Evolutionary conservation across 2,888 invertebrate genomes (phyloP), one percentile per base, ranked within the genome.

Genomic region (Chymomyza caudatula): DNA sequence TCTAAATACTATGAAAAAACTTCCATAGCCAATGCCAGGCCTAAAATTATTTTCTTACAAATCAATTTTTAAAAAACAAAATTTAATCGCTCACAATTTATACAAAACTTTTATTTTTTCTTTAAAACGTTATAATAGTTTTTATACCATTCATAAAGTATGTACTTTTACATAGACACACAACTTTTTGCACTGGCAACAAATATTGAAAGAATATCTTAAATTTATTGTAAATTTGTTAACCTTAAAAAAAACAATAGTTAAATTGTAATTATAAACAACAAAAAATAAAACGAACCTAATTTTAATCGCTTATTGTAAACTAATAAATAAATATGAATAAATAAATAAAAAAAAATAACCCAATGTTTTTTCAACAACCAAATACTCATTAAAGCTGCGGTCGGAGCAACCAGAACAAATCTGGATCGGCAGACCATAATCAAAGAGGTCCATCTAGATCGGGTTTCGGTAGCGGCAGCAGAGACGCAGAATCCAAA

Each of bases 141-240:
- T 37, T 37, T 8, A 37, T 8, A 11, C 11, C 3, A 37, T 25
- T 6, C 25, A n/a, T n/a, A 37, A 37, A 37, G 11, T 37, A 37
- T n/a, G 29, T 37, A 37, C 29, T 37, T 37, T 11, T 4, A 65
- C 4, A 57, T 57, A 68, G 63, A 80, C 42, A 47, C n/a, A 51
- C 51, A 75, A 76, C 88, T 84, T 88, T 88, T 88, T 88, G 88
- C 89, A 88, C 87, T 88, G 88, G 89, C 88, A 87, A 75, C 80
- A 85, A 87, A 85, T 85, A 85, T 85, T 58, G 49, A 67, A 61
- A 54, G 47, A 56, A 52, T 19, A 57, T 22, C 61, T 25, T 51
- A 65, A 44, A 74, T 67, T 58, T 67, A 68, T 76, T 88, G 88
- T 88, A 87, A 80, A 88, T 77, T 53, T 77, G 68, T 69, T 69